Conservation (phyloP, 2,888 invertebrate species). For the Pasiphila rectangulata region DNA sequence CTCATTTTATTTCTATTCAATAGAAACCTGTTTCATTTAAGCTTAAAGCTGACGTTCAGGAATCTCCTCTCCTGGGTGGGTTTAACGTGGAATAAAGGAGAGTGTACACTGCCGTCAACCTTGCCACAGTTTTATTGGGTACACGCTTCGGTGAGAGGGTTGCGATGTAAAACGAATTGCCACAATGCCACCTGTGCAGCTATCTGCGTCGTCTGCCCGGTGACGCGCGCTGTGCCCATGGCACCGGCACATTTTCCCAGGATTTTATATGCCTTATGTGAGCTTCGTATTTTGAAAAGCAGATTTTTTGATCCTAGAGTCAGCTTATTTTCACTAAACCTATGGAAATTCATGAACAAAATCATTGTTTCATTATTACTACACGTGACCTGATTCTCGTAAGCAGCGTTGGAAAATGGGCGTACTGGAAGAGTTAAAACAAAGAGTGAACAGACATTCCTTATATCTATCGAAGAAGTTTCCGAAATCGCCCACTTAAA, state of each 20-base stretch:
- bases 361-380: not conserved
- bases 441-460: slow-evolving; percentile 7
- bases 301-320: not conserved
- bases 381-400: not conserved
- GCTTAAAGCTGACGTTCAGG: slow-evolving; percentile 27
- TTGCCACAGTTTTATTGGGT: slow-evolving; percentile 45
- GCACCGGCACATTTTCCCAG: slow-evolving; percentile 13
- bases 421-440: not conserved
- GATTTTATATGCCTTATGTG: slow-evolving; percentile 13
- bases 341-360: not conserved
- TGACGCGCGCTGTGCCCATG: slow-evolving; percentile 31
- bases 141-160: slow-evolving; percentile 40
- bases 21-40: slow-evolving; percentile 30
- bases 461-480: slow-evolving; percentile 8
- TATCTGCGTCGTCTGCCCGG: slow-evolving; percentile 18
- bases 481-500: slow-evolving; percentile 13
- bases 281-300: not conserved
- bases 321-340: not conserved
- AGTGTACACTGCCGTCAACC: slow-evolving; percentile 32
- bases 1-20: slow-evolving; percentile 23
- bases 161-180: slow-evolving; percentile 45
- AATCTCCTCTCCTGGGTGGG: slow-evolving; percentile 35
- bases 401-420: not conserved
- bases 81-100: slow-evolving; percentile 43
- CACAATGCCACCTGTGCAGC: slow-evolving; percentile 30